Evolutionary conservation across 1,140 invertebrate species (phyloP), one percentile per base, ranked within the genome.

Genomic region (Aphaenogaster ashmeadi): DNA sequence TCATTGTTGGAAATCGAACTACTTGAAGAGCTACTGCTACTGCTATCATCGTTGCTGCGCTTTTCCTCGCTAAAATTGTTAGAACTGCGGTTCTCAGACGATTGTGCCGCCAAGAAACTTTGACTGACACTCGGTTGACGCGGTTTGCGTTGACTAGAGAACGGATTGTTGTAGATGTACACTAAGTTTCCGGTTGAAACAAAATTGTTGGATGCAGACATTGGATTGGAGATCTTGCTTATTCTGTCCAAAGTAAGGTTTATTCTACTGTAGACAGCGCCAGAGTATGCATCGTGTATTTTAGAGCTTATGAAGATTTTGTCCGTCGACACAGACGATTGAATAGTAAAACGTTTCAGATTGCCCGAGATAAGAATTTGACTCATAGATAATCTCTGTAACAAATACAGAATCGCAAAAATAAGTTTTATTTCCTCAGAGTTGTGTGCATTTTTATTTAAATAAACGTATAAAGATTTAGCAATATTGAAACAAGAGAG

Each of bases 281-380:
- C 97, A 5, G 95, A 90, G 13, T 50, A 69, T 4, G 41, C 27
- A 7, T 96, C 95, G 52, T 95, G 93, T 11, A 97, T 69, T 56
- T 94, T 94, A 27, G 97, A 96, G 64, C 95, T 96, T 2, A 96
- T 90, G 27, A 96, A 85, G 58, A 97, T 96, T 75, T 96, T 95
- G 91, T 96, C 96, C 3, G 95, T 96, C 33, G 96, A 97, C 69
- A 96, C 95, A 8, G 96, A 94, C 38, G 97, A 96, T 93, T 97
- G 97, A 75, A 97, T 96, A 13, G 96, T 96, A 86, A 96, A 96
- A 21, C 92, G 93, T 50, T 96, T 94, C 13, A 96, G 94, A 36
- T 94, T 95, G 66, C 96, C 96, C 18, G 95, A 95, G 50, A 96
- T 93, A 9, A 97, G 89, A 44, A 97, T 96, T 50, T 96, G 95